phyloP scores from a whole-genome alignment of 2,113 vertebrate species.

The Aldabrachelys gigantea region DNA sequence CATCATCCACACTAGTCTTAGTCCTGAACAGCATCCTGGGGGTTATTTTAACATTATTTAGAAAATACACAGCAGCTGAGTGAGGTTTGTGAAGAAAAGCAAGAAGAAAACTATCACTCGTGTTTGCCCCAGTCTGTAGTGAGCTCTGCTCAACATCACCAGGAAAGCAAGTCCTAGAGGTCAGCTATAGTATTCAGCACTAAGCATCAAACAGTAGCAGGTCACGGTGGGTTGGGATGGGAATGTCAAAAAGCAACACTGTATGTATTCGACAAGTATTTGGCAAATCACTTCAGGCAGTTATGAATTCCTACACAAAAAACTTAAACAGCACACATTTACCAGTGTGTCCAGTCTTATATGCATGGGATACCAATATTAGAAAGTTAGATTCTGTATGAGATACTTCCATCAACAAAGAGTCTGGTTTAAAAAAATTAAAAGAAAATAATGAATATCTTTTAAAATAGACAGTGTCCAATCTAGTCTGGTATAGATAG shows the following conservation, averaged over 20 bases:
- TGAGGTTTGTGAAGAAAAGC: background rate
- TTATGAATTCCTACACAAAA: background rate
- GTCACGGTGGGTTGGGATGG: background rate
- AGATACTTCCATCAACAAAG: background rate
- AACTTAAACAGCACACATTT: background rate
- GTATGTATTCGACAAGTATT: background rate
- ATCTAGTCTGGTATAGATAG: background rate
- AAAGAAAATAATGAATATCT: background rate
- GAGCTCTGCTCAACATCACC: background rate
- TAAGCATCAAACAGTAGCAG: background rate
- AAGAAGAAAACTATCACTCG: background rate
- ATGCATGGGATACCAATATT: background rate
- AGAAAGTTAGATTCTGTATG: background rate
- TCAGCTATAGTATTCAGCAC: background rate
- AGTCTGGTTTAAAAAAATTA: background rate
- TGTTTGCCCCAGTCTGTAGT: rapidly evolving
- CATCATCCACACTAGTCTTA: background rate
- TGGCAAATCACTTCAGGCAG: background rate
- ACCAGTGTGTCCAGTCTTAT: background rate
- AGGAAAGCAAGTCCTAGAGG: rapidly evolving
- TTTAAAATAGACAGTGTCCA: background rate
- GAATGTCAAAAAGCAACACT: background rate
- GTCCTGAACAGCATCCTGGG: rapidly evolving
- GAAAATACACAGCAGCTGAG: background rate
- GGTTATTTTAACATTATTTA: background rate